Evolutionary conservation across 2,888 invertebrate genomes (phyloP), one percentile per base, ranked within the genome.

Genomic region (Ariolimax columbianus): DNA sequence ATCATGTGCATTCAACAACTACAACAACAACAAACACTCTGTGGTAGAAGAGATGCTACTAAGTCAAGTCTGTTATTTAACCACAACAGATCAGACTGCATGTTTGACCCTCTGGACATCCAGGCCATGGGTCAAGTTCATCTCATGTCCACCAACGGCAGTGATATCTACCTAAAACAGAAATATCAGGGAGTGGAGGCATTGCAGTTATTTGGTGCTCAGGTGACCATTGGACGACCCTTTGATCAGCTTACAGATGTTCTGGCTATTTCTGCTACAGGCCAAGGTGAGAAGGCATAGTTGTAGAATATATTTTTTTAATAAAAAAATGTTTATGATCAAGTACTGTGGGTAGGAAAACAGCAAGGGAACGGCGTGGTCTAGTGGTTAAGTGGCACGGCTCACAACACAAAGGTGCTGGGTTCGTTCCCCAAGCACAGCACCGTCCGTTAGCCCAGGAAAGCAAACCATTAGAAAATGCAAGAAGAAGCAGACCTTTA

Each of bases 211-310:
- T 81, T 89, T 43, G 91, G 91, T 0, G 88, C 87, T 83, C 89
- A 89, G 51, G 78, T 88, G 2, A 89, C 88, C 73, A 85, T 91
- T 19, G 92, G 92, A 14, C 85, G 86, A 47, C 91, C 91, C n/a
- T 90, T 87, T 77, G 84, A 86, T 77, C 87, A 87, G 33, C 83
- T 70, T 30, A 85, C 85, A 63, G 83, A 73, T 51, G 87, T 91
- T 19, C 43, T 91, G 82, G 92, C 91, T 7, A 87, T 91, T 6
- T 85, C 89, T 59, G 86, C 87, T 11, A 81, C 89, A 14, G 90
- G 90, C 0, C 83, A 86, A 73, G 77, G 88, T 88, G n/a, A 70
- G 78, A 11, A 33, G 66, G 0, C 66, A 66, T 33, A 33, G 33
- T 63, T 55, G 17, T 7, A 11, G 47, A 47, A 2, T 14, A 23